Base-by-base conservation (phyloP, 2,888 invertebrate genomes). In the Drosophila putrida region DNA sequence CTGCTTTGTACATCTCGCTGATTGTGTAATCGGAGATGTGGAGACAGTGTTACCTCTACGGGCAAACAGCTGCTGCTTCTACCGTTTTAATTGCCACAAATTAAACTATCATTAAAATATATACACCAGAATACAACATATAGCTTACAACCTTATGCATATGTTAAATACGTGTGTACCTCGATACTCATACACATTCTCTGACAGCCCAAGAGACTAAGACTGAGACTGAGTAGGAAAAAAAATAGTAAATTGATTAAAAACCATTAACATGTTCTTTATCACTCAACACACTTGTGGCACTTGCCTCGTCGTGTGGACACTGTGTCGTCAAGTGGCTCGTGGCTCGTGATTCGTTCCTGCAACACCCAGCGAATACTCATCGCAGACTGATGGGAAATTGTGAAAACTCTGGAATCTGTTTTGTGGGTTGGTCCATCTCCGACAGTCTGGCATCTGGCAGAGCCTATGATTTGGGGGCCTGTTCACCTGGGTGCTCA, bases 211-310 rank as follows among this genome's bases (percentile, higher is more conserved):
- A 75, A 75, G 49, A 27, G 51, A 66, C 57, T 39, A 11, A 35
- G 13, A 65, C 72, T 72, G 49, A 27, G 51, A 66, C 57, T 39
- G n/a, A 35, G 13, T 13, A 31, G 27, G 13, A 13, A 11, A 20
- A 63, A 72, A 71, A 72, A 85, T 82, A 10, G 78, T 66, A 85
- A 85, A 85, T 85, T 85, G 87, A 85, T 85, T 85, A 84, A 87
- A 85, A 82, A 11, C 81, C 81, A 85, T 85, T 85, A 85, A 84
- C 85, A 87, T 82, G 82, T 87, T 85, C 80, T 82, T 81, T 78
- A 85, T 82, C 82, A 85, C 87, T 84, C 84, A 82, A 74, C 81
- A 78, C 81, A 54, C 57, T 57, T 57, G 36, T 46, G 44, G 25
- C 46, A 39, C 53, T 39, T 39, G 39, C 39, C 39, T 15, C 15